Base-by-base conservation (phyloP, 1,140 invertebrate species). In the Papilio xuthus region DNA sequence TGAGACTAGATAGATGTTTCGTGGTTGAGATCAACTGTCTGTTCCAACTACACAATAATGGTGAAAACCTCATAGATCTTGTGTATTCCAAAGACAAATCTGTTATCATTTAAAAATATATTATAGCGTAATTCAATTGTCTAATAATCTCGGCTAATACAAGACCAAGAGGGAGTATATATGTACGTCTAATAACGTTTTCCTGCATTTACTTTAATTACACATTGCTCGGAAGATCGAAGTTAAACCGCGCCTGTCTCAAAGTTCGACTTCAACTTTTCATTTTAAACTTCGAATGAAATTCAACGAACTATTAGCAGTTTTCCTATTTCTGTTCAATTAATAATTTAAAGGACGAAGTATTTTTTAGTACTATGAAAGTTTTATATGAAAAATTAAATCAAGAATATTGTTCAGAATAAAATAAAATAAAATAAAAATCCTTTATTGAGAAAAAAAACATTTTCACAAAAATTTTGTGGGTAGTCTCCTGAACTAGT, bases 221-320 rank as follows among this genome's bases (percentile, higher is more conserved):
- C 26, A 63, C 60, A 63, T 28, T 13, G 23, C 60, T 63, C 23
- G 60, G 26, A 60, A 67, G 60, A 67, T 67, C 60, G 60, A 67
- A 67, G 60, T 67, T 67, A 67, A 67, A 67, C 60, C 60, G 60
- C 60, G 60, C 60, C 60, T 67, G 60, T 67, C 60, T 67, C 26
- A 67, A 67, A 67, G 60, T 67, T 67, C 12, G 60, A 67, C 13
- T 15, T 67, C 60, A 67, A 67, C 60, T 28, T 67, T 67, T 67
- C 60, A 67, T 67, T 67, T 67, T 67, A 67, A 67, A 67, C 60
- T 67, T 67, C 13, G 26, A 67, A 67, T 67, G 60, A 28, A 67
- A 28, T 32, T 67, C 60, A 67, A 32, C 60, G 60, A 67, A 67
- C 60, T 67, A 67, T 67, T 67, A 67, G 60, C 26, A 67, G 60